Percentiles rank a stretch among this genome's conserved stretches.
These are phyloP conservation scores for Drosophila setosimentum DNA, from an alignment of 2,888 invertebrate species.

Conservation along the genomic window DNA sequence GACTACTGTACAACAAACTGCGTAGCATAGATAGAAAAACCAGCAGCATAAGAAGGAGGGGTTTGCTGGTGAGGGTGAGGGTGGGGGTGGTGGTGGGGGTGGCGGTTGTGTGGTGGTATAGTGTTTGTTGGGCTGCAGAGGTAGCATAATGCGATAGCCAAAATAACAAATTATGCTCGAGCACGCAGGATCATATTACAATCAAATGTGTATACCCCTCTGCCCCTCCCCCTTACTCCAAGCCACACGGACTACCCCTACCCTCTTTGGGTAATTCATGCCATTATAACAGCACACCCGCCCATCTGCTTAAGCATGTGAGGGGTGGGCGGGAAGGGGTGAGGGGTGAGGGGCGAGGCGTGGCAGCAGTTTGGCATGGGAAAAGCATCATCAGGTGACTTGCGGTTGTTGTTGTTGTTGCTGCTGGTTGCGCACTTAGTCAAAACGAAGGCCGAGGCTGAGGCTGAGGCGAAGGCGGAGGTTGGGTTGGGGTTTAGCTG, in stretches of 20 bases:
- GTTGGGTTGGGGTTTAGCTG: slow-evolving; percentile 21
- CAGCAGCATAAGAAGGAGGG: not conserved
- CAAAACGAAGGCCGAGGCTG: slow-evolving; percentile 4
- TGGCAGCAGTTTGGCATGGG: slow-evolving; percentile 48
- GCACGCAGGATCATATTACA: slow-evolving; percentile 76
- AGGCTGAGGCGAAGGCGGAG: not conserved
- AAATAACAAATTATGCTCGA: slow-evolving; percentile 77
- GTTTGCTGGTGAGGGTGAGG: not conserved
- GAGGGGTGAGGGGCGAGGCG: not conserved
- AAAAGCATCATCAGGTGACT: slow-evolving; percentile 74
- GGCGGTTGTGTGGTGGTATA: not conserved
- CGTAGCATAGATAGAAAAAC: slow-evolving; percentile 19
- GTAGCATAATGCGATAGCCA: slow-evolving; percentile 61
- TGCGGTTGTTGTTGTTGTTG: slow-evolving; percentile 27
- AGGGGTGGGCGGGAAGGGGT: slow-evolving; percentile 6
- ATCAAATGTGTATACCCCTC: slow-evolving; percentile 19
- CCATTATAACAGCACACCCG: slow-evolving; percentile 24
- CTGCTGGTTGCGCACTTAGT: slow-evolving; percentile 50
- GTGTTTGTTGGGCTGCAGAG: slow-evolving; percentile 5
- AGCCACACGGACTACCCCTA: slow-evolving; percentile 1
- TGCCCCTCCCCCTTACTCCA: not conserved
- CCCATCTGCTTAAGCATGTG: slow-evolving; percentile 37
- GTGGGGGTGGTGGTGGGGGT: not conserved
- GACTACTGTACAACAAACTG: slow-evolving; percentile 8
- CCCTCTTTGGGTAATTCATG: slow-evolving; percentile 6